Evolutionary conservation across 2,113 vertebrate species (phyloP).

Genomic region (Vireo altiloquus): DNA sequence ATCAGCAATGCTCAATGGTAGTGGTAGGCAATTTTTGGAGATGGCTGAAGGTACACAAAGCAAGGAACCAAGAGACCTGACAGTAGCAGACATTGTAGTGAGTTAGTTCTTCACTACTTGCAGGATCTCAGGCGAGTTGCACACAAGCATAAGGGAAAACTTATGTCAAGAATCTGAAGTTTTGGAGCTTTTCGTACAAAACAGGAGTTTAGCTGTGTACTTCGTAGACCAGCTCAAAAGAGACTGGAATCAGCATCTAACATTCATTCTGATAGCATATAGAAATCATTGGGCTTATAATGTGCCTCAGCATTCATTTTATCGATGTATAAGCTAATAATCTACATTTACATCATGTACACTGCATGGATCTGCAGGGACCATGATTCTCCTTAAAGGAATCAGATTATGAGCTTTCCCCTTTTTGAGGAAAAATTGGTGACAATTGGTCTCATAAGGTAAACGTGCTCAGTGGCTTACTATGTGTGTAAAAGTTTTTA

Average conservation of each 20-base stretch:
- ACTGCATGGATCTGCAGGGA: neutral
- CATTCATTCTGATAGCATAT: neutral
- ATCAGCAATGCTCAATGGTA: neutral
- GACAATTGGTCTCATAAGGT: neutral
- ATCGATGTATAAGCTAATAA: neutral
- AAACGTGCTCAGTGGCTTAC: neutral
- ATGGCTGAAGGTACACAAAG: neutral
- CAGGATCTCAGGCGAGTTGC: neutral
- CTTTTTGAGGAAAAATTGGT: neutral
- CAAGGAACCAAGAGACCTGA: neutral
- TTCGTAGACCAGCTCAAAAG: neutral
- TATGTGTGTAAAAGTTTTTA: neutral
- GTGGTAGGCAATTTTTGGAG: neutral
- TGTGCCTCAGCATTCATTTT: neutral
- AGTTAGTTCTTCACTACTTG: neutral
- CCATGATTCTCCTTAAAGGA: neutral
- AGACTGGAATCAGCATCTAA: neutral
- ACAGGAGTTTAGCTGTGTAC: neutral
- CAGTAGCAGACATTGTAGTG: neutral
- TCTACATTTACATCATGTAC: neutral
- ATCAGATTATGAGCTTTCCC: neutral
- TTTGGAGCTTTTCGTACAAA: neutral
- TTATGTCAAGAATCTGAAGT: neutral
- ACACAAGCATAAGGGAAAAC: neutral
- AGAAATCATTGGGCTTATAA: neutral